Evolutionary conservation across 2,888 invertebrate species (phyloP).

Genomic region (Venusia cambrica): DNA sequence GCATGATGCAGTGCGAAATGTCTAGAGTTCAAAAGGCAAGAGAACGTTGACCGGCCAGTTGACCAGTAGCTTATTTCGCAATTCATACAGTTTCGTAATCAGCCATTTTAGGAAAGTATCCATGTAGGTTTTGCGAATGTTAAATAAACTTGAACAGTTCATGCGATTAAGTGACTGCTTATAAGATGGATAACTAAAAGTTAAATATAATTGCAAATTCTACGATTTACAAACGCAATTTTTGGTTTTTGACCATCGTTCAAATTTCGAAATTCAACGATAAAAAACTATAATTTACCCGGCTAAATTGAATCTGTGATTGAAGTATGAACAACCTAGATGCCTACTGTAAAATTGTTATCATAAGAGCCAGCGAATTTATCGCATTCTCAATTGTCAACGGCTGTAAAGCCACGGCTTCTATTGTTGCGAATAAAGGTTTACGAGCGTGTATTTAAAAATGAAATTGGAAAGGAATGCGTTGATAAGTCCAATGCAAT

Average conservation of each 20-base stretch:
- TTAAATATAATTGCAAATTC: slow-evolving; percentile 11
- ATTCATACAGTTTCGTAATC: slow-evolving; percentile 35
- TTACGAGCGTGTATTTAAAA: slow-evolving; percentile 31
- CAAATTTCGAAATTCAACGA: too few relatives aligned
- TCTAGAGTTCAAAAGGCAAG: slow-evolving; percentile 43
- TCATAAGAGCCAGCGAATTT: slow-evolving; percentile 14
- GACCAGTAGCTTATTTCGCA: slow-evolving; percentile 36
- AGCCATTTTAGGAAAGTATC: too few relatives aligned
- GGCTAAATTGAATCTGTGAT: too few relatives aligned
- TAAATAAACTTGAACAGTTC: neutral
- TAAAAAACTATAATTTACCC: too few relatives aligned
- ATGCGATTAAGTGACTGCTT: too few relatives aligned
- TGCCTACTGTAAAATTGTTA: slow-evolving; percentile 8
- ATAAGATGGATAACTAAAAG: too few relatives aligned
- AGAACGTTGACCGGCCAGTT: slow-evolving; percentile 46
- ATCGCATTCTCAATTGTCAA: slow-evolving; percentile 26
- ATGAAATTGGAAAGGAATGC: slow-evolving; percentile 48
- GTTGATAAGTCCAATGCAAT: slow-evolving; percentile 63
- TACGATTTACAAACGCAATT: too few relatives aligned
- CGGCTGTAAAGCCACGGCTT: slow-evolving; percentile 17
- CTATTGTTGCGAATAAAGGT: slow-evolving; percentile 21
- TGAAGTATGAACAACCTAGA: too few relatives aligned
- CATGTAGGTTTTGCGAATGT: slow-evolving; percentile 5
- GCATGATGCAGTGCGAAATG: slow-evolving; percentile 33
- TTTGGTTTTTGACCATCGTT: too few relatives aligned